Evolutionary conservation across 1,140 invertebrate species (phyloP), one percentile per base, ranked within the genome.

Genomic region (Bursaphelenchus mucronatus): DNA sequence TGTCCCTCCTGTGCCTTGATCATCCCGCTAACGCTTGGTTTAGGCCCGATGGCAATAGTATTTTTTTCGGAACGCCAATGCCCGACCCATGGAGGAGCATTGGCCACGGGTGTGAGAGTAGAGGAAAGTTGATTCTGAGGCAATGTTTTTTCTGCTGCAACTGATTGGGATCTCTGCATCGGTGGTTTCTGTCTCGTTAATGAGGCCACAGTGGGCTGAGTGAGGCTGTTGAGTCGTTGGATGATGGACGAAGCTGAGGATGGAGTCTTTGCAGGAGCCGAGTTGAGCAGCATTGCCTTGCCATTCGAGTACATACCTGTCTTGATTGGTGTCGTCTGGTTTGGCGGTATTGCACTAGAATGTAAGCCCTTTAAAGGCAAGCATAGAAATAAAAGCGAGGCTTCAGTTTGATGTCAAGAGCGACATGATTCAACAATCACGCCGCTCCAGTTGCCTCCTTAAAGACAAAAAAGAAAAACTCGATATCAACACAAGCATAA

Each of bases 211-310:
- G 57, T 59, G 13, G 57, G 57, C 11, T 39, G 13, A 11, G 57
- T 59, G 40, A 59, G 40, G 40, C 40, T 44, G 57, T 59, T 59
- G 57, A 59, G 41, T 39, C 57, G 13, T 50, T 59, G 57, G 41
- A 59, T 59, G 11, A 44, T 39, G 13, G 13, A 11, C 45, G 13
- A 44, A 2, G 57, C 11, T 7, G 57, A n/a, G 11, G 19, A 44
- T 39, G 41, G 13, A 43, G 13, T 39, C 57, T 39, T 50, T 4
- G 47, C 1, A 49, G 13, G 13, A 5, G 57, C 11, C 11, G 11
- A 17, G 13, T 43, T 13, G 45, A 44, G 13, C 19, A 39, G 6
- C n/a, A 39, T 39, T 15, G 54, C 5, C 15, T 15, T 50, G 1
- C 15, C 15, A 5, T 15, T 50, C 19, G 49, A 50, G 49, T 1